Percentiles rank a stretch among this genome's conserved stretches.
Evolutionary conservation across 2,113 vertebrate genomes (phyloP).

Genomic region (Plestiodon gilberti): DNA sequence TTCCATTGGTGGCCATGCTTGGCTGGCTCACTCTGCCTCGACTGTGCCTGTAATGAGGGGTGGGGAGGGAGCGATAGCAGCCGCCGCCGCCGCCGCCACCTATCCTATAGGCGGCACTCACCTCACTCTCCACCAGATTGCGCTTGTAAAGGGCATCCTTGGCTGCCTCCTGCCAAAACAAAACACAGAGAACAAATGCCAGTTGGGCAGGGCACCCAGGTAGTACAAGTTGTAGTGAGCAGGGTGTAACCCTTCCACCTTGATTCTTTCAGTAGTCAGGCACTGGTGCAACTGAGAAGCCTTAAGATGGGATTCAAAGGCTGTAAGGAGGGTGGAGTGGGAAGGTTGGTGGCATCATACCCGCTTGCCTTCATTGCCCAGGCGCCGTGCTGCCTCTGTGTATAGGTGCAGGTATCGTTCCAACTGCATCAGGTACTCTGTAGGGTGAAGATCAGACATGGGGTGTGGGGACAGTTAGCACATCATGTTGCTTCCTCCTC

Average conservation of each 20-base stretch:
- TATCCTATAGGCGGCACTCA: conserved; percentile 43
- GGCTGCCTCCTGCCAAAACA: conserved; percentile 81
- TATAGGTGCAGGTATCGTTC: conserved; percentile 81
- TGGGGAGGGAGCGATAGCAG: neutral
- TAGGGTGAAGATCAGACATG: neutral
- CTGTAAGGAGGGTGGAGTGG: too few species aligned
- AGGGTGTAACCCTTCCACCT: neutral
- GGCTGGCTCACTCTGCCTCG: too few species aligned
- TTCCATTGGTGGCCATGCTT: neutral
- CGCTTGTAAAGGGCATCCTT: conserved; percentile 87
- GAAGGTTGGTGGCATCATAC: conserved; percentile 64
- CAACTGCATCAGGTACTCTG: conserved; percentile 85
- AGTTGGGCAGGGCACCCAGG: neutral
- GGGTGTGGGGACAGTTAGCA: neutral
- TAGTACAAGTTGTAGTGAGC: accelerated
- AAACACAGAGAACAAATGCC: neutral
- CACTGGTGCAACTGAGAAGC: neutral
- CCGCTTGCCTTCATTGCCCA: conserved; percentile 86
- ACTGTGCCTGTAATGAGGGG: accelerated
- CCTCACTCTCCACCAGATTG: conserved; percentile 88
- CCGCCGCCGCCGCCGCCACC: neutral
- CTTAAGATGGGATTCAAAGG: neutral
- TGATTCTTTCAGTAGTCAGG: neutral
- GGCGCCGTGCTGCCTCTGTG: conserved; percentile 82
- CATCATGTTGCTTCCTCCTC: too few species aligned